phyloP scores from a whole-genome alignment of 2,113 vertebrate species.

The Narcine bancroftii region DNA sequence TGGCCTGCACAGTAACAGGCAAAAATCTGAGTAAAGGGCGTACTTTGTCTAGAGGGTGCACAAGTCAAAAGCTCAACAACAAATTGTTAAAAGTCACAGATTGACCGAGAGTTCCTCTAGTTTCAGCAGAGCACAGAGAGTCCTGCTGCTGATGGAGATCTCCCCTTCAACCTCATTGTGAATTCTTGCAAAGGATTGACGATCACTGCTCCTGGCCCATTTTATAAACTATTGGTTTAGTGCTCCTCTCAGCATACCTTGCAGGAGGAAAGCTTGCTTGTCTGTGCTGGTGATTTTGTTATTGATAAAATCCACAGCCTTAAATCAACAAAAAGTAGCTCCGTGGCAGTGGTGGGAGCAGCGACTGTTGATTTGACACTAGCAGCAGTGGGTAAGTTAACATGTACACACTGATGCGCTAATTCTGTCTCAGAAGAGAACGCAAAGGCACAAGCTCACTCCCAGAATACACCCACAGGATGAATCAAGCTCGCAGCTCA shows the following conservation, averaged over 20 bases:
- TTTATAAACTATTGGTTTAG: background rate
- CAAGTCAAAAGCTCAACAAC: background rate
- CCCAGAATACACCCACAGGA: background rate
- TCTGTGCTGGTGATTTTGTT: background rate
- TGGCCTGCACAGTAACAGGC: background rate
- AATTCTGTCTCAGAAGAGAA: background rate
- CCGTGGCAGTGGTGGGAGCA: background rate
- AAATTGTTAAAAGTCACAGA: background rate
- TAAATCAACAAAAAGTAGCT: background rate
- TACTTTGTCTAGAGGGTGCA: no score
- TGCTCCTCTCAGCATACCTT: background rate
- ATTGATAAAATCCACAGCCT: background rate
- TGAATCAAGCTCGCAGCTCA: background rate
- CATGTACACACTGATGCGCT: background rate
- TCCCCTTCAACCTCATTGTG: background rate
- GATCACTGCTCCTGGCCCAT: no score
- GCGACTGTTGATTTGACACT: conserved; percentile 21
- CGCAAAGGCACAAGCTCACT: background rate
- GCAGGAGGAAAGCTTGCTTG: no score
- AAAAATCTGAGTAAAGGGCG: background rate
- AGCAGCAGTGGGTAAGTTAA: conserved; percentile 7
- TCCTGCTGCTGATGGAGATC: background rate
- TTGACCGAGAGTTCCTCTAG: background rate
- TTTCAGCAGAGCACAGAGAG: background rate
- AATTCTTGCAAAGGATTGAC: background rate